These are phyloP conservation scores for Schizotus pectinicornis DNA, from an alignment of 2,888 invertebrate genomes.

Conservation along the genomic window DNA sequence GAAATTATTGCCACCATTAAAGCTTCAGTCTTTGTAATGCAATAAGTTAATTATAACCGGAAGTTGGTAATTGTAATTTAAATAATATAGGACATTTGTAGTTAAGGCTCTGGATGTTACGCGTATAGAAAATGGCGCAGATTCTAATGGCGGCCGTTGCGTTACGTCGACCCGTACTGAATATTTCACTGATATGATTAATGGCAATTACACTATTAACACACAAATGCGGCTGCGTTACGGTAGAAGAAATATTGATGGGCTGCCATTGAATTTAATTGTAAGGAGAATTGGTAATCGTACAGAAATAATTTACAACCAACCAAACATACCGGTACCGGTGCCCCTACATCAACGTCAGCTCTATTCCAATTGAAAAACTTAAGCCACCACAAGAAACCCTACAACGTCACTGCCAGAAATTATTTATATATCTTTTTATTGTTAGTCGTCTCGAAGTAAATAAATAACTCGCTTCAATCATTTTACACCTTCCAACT, in stretches of 20 bases:
- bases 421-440: too few relatives aligned
- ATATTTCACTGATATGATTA: slow-evolving; percentile 50
- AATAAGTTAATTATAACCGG: slow-evolving; percentile 57
- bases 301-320: not conserved
- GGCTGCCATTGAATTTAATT: slow-evolving; percentile 29
- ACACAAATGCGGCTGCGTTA: slow-evolving; percentile 26
- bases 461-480: too few relatives aligned
- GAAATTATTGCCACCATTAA: slow-evolving; percentile 57
- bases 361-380: too few relatives aligned
- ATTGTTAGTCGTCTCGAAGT: too few relatives aligned
- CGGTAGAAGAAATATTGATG: slow-evolving; percentile 29
- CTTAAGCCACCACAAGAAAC: too few relatives aligned
- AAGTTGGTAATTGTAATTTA: slow-evolving; percentile 58
- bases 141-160: slow-evolving; percentile 27
- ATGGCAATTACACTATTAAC: slow-evolving; percentile 45
- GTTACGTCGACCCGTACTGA: slow-evolving; percentile 27
- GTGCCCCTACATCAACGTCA: not conserved
- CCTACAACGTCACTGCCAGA: too few relatives aligned
- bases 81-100: slow-evolving; percentile 57
- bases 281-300: slow-evolving; percentile 30
- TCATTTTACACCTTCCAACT: too few relatives aligned
- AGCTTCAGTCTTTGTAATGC: slow-evolving; percentile 55
- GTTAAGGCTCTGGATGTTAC: slow-evolving; percentile 51
- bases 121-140: slow-evolving; percentile 49
- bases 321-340: too few relatives aligned